A percentile compares a stretch with the other conserved stretches of the same genome.
Evolutionary conservation across 2,888 invertebrate species (phyloP).

Genomic region (Pimpla rufipes): DNA sequence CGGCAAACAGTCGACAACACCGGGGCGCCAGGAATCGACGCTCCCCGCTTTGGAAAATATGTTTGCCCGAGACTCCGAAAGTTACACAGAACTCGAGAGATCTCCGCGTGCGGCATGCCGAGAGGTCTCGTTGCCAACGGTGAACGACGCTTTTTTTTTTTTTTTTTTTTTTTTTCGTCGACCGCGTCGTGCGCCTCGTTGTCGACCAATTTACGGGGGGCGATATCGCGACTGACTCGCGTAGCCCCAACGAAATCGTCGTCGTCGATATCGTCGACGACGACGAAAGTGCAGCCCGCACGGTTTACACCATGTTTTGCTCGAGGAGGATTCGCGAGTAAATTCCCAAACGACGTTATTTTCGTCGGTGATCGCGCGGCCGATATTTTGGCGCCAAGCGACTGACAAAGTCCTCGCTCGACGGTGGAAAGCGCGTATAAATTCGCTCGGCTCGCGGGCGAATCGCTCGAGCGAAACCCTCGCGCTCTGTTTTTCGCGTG

Average conservation of each 20-base stretch:
- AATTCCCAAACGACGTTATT: constrained; percentile 51
- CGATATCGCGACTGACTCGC: constrained; percentile 1
- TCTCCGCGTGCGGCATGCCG: constrained; percentile 7
- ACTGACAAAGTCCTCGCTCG: constrained; percentile 29
- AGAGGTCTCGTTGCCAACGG: constrained; percentile 31
- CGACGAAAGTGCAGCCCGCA: constrained; percentile 38
- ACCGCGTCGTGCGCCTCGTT: not conserved
- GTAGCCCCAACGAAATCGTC: not conserved
- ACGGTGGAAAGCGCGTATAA: constrained; percentile 50
- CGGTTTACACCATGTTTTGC: not conserved
- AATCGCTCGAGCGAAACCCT: not conserved
- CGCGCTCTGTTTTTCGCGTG: not conserved
- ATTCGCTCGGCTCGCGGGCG: constrained; percentile 48
- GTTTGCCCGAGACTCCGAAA: constrained; percentile 3
- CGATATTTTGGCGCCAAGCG: constrained; percentile 20
- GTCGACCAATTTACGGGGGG: constrained; percentile 34
- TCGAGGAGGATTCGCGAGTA: constrained; percentile 5
- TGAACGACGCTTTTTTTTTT: not conserved
- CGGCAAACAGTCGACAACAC: constrained; percentile 3
- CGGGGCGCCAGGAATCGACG: not conserved
- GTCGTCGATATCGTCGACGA: constrained; percentile 37
- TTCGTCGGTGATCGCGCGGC: constrained; percentile 33
- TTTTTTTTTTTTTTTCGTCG: not conserved
- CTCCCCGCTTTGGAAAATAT: constrained; percentile 20
- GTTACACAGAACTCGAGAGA: constrained; percentile 35